These are phyloP conservation scores for Stegostoma tigrinum DNA, from an alignment of 2,113 vertebrate genomes.

Conservation along the genomic window DNA sequence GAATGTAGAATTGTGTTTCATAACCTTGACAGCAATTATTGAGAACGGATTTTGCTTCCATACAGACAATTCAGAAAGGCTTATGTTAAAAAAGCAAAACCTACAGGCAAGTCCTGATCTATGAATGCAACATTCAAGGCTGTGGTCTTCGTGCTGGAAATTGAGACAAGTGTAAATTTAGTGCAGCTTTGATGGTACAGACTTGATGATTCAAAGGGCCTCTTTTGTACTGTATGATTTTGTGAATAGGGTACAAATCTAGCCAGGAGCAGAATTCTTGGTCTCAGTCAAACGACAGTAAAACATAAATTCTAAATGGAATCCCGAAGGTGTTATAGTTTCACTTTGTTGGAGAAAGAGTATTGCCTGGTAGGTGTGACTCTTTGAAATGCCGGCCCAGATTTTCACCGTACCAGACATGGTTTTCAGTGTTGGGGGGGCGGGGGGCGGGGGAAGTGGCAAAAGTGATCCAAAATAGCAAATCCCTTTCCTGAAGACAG, in stretches of 20 bases:
- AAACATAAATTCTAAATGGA: background rate
- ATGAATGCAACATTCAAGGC: too few species aligned
- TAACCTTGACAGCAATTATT: background rate
- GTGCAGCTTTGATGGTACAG: too few species aligned
- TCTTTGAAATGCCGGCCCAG: background rate
- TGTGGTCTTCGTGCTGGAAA: too few species aligned
- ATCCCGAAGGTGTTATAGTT: background rate
- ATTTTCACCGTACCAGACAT: too few species aligned
- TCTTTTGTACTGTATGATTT: too few species aligned
- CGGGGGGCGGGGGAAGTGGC: too few species aligned
- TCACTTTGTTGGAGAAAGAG: background rate
- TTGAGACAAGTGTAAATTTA: too few species aligned
- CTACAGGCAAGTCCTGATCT: background rate
- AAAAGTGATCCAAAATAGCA: too few species aligned
- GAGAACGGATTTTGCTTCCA: background rate
- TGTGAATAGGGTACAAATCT: background rate
- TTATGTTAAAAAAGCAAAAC: background rate
- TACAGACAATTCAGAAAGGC: background rate
- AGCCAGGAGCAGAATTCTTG: background rate
- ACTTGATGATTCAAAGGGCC: too few species aligned
- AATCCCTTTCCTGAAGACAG: too few species aligned
- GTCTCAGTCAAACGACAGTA: background rate
- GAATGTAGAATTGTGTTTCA: background rate
- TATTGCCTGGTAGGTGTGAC: background rate
- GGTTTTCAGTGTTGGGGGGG: too few species aligned